Conservation (phyloP, 2,888 invertebrate genomes). For the Lapara coniferarum region DNA sequence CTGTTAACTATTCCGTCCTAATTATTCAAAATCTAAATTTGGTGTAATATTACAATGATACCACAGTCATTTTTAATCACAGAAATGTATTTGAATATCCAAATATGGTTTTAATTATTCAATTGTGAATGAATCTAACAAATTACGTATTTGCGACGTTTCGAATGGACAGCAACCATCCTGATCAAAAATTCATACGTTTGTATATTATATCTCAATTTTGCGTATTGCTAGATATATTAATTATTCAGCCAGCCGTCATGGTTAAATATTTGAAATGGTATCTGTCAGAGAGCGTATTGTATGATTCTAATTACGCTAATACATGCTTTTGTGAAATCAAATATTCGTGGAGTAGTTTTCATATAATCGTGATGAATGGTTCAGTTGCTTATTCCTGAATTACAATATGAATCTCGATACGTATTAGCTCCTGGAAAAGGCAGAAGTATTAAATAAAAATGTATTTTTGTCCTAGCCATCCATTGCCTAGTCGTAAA, state of each 20-base stretch:
- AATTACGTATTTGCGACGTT: neutral
- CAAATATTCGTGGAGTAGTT: neutral
- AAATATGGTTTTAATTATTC: slow-evolving; percentile 10
- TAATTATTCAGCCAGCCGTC: slow-evolving; percentile 5
- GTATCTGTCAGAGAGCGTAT: neutral
- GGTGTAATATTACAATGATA: neutral
- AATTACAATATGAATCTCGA: too few relatives aligned
- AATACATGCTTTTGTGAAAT: neutral
- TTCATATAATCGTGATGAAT: too few relatives aligned
- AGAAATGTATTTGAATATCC: neutral
- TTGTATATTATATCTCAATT: neutral
- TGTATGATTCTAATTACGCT: neutral
- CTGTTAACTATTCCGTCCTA: too few relatives aligned
- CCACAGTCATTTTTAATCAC: neutral
- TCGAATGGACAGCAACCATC: neutral
- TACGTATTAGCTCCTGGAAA: too few relatives aligned
- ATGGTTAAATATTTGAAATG: slow-evolving; percentile 3
- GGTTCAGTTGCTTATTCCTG: too few relatives aligned
- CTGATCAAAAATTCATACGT: slow-evolving; percentile 5
- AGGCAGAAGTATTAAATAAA: too few relatives aligned
- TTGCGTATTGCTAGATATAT: slow-evolving; percentile 6
- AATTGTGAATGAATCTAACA: neutral
- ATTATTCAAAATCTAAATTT: neutral
- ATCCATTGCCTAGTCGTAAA: too few relatives aligned
- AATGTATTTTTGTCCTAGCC: too few relatives aligned